A percentile compares a stretch with the other conserved stretches of the same genome.
Conservation (phyloP, 2,888 invertebrate genomes). For the Rhagonycha lutea region DNA sequence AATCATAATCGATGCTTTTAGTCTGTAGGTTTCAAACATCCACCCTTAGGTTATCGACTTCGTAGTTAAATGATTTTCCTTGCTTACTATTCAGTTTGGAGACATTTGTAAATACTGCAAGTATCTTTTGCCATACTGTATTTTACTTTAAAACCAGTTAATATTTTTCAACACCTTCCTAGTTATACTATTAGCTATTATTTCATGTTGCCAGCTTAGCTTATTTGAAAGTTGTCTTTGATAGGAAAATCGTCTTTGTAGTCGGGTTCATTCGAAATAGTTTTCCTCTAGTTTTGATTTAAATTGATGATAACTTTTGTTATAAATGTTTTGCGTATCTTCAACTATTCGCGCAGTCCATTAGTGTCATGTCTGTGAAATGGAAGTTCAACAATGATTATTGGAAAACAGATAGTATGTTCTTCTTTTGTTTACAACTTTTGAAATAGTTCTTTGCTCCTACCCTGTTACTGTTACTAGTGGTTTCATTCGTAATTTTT, state of each 20-base stretch:
- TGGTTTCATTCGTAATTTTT: background rate
- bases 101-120: no score
- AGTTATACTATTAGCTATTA: no score
- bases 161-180: no score
- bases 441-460: background rate
- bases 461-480: background rate
- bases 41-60: slow-evolving; percentile 5
- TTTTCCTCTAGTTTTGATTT: background rate
- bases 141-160: background rate
- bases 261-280: background rate
- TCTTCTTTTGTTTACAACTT: background rate
- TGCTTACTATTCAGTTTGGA: background rate
- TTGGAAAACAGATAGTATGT: background rate
- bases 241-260: no score
- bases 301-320: background rate
- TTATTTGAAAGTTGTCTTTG: no score
- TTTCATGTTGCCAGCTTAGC: no score
- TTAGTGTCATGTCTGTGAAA: background rate
- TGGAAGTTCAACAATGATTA: background rate
- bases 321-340: background rate
- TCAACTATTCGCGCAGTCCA: background rate
- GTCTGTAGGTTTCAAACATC: slow-evolving; percentile 8
- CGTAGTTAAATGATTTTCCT: background rate
- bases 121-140: no score
- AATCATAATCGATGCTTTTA: slow-evolving; percentile 12